phyloP scores from a whole-genome alignment of 2,888 invertebrate species.

The Aphelenchoides bicaudatus region DNA sequence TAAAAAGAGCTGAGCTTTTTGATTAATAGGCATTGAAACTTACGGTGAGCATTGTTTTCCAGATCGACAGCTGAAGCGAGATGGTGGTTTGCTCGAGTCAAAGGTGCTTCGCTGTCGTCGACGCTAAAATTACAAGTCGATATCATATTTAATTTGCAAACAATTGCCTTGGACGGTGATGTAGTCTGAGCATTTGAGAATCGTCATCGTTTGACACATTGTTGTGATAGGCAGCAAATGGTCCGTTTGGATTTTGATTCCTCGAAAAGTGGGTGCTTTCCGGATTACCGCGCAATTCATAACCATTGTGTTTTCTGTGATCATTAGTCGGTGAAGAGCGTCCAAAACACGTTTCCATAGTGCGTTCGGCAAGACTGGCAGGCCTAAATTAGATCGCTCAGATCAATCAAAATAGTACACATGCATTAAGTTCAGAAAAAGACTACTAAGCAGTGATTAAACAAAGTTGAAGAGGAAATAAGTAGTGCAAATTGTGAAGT shows the following conservation, averaged over 20 bases:
- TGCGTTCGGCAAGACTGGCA: no score
- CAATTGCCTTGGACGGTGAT: background rate
- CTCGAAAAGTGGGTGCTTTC: background rate
- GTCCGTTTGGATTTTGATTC: background rate
- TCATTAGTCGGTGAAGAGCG: background rate
- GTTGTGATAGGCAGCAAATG: conserved; percentile 15
- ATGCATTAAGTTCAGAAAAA: no score
- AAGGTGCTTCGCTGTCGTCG: no score
- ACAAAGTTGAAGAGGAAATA: no score
- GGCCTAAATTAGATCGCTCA: no score
- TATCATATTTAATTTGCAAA: background rate
- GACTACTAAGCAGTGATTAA: no score
- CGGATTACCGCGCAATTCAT: conserved; percentile 1
- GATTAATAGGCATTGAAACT: conserved; percentile 5
- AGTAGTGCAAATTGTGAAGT: no score
- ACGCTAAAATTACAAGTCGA: no score
- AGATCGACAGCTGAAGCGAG: conserved; percentile 11
- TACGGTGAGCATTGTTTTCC: conserved; percentile 11
- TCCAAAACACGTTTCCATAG: no score
- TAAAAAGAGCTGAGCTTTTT: conserved; percentile 27
- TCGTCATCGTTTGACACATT: conserved; percentile 11
- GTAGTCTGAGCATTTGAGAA: background rate
- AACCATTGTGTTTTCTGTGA: conserved; percentile 2
- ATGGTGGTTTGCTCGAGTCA: conserved; percentile 12
- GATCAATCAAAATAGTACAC: no score